Conservation (phyloP, 2,888 invertebrate species). For the Leptinotarsa rubiginosa region DNA sequence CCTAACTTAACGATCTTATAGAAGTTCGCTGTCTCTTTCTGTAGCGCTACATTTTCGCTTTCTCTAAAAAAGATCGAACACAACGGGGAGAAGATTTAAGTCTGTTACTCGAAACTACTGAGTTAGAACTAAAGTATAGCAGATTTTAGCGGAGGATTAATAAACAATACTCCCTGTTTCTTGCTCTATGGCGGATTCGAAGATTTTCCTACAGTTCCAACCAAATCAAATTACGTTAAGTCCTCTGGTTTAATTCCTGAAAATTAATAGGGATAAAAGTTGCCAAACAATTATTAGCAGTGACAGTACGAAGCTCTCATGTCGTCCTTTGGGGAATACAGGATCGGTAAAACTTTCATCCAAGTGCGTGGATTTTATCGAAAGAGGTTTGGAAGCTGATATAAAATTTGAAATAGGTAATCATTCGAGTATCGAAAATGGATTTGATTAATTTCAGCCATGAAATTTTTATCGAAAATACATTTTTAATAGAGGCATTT, state of each 20-base stretch:
- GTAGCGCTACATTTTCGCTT: not conserved
- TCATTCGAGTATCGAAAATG: too few relatives aligned
- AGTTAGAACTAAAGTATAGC: conserved; percentile 51
- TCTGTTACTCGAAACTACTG: conserved; percentile 51
- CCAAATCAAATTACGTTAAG: conserved; percentile 48
- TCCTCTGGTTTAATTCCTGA: conserved; percentile 42
- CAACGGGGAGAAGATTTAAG: conserved; percentile 40
- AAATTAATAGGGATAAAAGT: conserved; percentile 50
- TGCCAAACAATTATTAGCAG: conserved; percentile 45
- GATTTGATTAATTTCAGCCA: too few relatives aligned
- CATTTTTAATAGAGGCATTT: too few relatives aligned
- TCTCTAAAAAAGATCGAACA: conserved; percentile 38
- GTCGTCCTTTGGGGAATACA: conserved; percentile 22
- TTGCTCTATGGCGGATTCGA: conserved; percentile 45
- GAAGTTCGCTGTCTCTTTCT: conserved; percentile 38
- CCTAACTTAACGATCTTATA: conserved; percentile 55
- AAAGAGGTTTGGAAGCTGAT: not conserved
- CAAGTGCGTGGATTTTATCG: not conserved
- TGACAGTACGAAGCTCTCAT: conserved; percentile 22
- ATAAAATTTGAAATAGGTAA: not conserved
- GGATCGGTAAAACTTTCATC: conserved; percentile 11
- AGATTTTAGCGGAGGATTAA: conserved; percentile 52
- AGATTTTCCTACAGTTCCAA: conserved; percentile 45
- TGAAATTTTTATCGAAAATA: not conserved
- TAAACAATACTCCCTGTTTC: conserved; percentile 50